Evolutionary conservation across 2,888 invertebrate species (phyloP).

Genomic region (Acleris sparsana): DNA sequence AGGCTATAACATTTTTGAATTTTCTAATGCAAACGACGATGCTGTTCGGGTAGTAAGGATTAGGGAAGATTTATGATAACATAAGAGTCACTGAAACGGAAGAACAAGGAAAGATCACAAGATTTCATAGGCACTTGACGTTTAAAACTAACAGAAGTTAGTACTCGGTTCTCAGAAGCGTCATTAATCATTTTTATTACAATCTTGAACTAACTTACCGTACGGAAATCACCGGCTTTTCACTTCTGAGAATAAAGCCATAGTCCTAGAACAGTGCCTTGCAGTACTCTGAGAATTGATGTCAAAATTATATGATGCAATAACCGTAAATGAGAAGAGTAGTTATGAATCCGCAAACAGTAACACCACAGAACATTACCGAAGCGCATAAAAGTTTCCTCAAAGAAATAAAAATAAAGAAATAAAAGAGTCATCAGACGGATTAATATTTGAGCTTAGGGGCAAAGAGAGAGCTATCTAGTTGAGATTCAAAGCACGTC

Average conservation of each 20-base stretch:
- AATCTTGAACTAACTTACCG: not conserved
- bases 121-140: not conserved
- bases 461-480: constrained; percentile 13
- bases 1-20: constrained; percentile 28
- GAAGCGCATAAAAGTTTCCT: constrained; percentile 21
- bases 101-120: not conserved
- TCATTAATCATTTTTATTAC: not conserved
- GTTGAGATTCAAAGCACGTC: constrained; percentile 23
- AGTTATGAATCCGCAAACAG: not conserved
- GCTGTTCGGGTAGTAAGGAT: constrained; percentile 3
- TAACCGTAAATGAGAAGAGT: not conserved
- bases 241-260: no score
- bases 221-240: no score
- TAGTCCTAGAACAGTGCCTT: no score
- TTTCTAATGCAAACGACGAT: constrained; percentile 32
- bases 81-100: constrained; percentile 16
- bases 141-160: not conserved
- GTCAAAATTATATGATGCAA: no score
- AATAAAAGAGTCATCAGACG: constrained; percentile 20
- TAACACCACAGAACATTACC: constrained; percentile 10
- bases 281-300: no score
- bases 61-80: constrained; percentile 28
- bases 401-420: no score
- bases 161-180: no score
- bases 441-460: constrained; percentile 12